Conservation (phyloP, 2,113 vertebrate species). For the Fregata magnificens region DNA sequence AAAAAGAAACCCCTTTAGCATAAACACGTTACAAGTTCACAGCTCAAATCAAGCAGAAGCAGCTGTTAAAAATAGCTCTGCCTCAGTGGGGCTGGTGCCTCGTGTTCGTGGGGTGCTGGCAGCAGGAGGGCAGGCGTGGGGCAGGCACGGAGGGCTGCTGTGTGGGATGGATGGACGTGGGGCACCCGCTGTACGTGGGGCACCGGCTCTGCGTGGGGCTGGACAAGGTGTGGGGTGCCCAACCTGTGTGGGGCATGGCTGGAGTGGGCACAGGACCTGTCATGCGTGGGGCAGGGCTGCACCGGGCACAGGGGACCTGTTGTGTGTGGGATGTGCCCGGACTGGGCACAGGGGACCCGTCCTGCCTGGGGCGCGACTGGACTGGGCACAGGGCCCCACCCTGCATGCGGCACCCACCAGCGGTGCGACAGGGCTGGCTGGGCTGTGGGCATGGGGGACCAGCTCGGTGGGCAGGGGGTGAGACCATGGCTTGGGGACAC, state of each 20-base stretch:
- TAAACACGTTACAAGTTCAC: constrained; percentile 46
- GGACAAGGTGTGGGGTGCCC: not conserved
- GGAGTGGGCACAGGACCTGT: not conserved
- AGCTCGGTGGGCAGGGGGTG: accelerated
- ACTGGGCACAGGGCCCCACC: not conserved
- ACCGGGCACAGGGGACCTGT: not conserved
- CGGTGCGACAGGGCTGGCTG: not conserved
- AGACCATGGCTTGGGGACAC: not conserved
- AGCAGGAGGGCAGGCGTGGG: not conserved
- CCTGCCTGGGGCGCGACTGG: accelerated
- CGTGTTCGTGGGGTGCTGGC: not conserved
- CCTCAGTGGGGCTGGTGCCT: not conserved
- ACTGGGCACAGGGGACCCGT: not conserved
- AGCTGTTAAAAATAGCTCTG: constrained; percentile 52
- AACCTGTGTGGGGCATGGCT: accelerated
- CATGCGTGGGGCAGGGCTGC: accelerated
- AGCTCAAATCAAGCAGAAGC: constrained; percentile 58
- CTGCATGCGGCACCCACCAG: not conserved
- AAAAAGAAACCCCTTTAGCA: constrained; percentile 54
- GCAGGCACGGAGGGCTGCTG: not conserved
- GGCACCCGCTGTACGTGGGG: accelerated
- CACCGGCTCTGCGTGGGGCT: accelerated
- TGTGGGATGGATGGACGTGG: accelerated
- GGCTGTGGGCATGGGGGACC: not conserved
- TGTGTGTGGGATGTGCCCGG: accelerated